phyloP scores from a whole-genome alignment of 2,888 invertebrate species.

The Hemaris fuciformis region DNA sequence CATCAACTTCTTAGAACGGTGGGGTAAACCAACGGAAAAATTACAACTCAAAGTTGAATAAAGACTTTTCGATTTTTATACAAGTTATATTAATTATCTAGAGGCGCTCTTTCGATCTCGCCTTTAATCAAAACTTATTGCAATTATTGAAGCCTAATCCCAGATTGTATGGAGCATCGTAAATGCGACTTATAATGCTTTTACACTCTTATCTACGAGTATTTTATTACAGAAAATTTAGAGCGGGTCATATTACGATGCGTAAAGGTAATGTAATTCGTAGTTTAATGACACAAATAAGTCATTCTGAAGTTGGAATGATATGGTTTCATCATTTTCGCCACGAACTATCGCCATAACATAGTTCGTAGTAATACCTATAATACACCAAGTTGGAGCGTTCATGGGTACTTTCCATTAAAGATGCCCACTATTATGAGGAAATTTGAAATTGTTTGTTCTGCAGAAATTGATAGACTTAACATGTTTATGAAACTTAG shows the following conservation, averaged over 20 bases:
- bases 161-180: not conserved
- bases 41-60: not conserved
- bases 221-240: not conserved
- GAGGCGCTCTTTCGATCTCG: not conserved
- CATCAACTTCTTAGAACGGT: not conserved
- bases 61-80: not conserved
- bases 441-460: too few species aligned
- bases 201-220: not conserved
- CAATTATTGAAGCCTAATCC: not conserved
- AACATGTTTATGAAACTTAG: too few species aligned
- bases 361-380: too few species aligned
- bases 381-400: too few species aligned
- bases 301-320: not conserved
- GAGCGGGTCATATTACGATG: not conserved
- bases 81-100: not conserved
- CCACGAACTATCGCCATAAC: too few species aligned
- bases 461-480: too few species aligned
- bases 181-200: not conserved
- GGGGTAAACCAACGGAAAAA: not conserved
- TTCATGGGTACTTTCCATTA: too few species aligned
- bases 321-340: too few species aligned
- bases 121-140: not conserved
- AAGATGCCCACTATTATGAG: too few species aligned
- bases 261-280: not conserved
- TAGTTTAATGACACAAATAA: not conserved